Base-by-base conservation (phyloP, 2,888 invertebrate species). In the Erebia aethiops region DNA sequence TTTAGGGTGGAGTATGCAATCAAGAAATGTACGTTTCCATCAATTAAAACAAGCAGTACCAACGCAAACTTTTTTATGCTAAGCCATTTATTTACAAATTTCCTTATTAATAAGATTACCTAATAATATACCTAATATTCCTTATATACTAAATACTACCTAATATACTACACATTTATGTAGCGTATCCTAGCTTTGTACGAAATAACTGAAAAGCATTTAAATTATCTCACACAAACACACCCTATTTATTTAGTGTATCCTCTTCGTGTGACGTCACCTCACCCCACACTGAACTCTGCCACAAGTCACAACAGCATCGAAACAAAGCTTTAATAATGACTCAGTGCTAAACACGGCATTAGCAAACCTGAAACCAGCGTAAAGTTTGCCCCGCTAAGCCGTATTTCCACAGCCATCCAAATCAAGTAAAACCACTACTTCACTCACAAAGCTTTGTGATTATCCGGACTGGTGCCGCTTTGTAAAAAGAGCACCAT, bases 381-480 rank as follows among this genome's bases (percentile, higher is more conserved):
- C 52, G 16, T 35, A 64, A 52, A 65, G 41, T 65, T 65, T 65
- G 65, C 41, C 65, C 16, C 7, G 16, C 65, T 65, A 16, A 65
- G 65, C 54, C 52, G 65, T 64, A 64, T 64, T 64, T 64, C 14
- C 64, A 35, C 65, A 65, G 65, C 54, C 16, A 41, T 54, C 54
- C 51, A 56, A 66, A 68, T 68, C 64, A 58, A 41, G 62, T 69
- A 62, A 72, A 72, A 65, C 62, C 69, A 9, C 46, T 21, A 18
- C n/a, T 51, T 41, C n/a, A 43, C 18, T 66, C 54, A 41, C 56
- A 66, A 69, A 69, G 69, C 62, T 69, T 69, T 66, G 66, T 69
- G 43, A 63, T 69, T 65, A 69, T 57, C 18, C 43, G 13, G 41
- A 70, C 41, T 69, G 26, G 49, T 46, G 63, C 57, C 41, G n/a